Evolutionary conservation across 2,888 invertebrate species (phyloP), one percentile per base, ranked within the genome.

Genomic region (Mythimna lalbum): DNA sequence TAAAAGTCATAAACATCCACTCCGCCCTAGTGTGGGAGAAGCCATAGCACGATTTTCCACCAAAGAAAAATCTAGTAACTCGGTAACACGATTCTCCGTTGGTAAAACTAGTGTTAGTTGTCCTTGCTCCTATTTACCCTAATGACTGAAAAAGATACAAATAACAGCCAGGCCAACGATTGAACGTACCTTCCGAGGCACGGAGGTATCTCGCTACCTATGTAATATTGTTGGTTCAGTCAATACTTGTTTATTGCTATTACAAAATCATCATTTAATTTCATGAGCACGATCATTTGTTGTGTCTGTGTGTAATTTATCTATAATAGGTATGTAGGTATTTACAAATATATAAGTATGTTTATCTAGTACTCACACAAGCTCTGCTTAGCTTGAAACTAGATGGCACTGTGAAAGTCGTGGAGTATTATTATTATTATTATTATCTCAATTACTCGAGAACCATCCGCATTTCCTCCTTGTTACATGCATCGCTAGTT

Each of bases 401-500:
- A n/a, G n/a, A n/a, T n/a, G n/a, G n/a, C n/a, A n/a, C n/a, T n/a
- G n/a, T n/a, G n/a, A n/a, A n/a, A n/a, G n/a, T n/a, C n/a, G n/a
- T n/a, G n/a, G n/a, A n/a, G n/a, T n/a, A n/a, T n/a, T n/a, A n/a
- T n/a, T n/a, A n/a, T n/a, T n/a, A n/a, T n/a, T n/a, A n/a, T n/a
- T n/a, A n/a, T n/a, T n/a, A n/a, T 63, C n/a, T 63, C 27, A 17
- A 63, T 55, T 57, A 21, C 14, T 36, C 21, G 36, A 21, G 21
- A 39, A 39, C 21, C 56, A 39, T 49, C 14, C 27, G 23, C 43
- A 49, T 69, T 19, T 27, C 21, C 69, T 68, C 64, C 33, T 12
- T 53, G 19, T 61, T 27, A 53, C 33, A 61, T 53, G 61, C 53
- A 53, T 27, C 61, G 62, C n/a, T 71, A 52, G 71, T 61, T 47